These are phyloP conservation scores for Drosophila mojavensis DNA, from an alignment of 1,140 invertebrate species.

Conservation along the genomic window DNA sequence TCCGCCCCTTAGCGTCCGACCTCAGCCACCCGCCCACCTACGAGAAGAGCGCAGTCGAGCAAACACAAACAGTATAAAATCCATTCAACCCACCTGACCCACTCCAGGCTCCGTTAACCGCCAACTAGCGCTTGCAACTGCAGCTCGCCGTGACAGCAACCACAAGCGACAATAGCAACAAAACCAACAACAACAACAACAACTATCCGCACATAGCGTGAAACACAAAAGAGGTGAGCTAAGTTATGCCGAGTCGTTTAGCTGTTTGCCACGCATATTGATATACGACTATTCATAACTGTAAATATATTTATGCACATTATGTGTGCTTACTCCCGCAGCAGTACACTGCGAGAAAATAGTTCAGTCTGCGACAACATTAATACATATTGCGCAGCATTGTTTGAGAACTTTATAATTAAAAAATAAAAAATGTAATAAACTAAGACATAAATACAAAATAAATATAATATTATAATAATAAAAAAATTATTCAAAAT, in stretches of 20 bases:
- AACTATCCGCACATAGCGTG: conserved; percentile 55
- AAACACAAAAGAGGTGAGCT: conserved; percentile 61
- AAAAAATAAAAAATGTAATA: no score
- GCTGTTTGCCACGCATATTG: conserved; percentile 51
- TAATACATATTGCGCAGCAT: not conserved
- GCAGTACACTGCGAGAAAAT: not conserved
- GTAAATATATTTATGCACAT: not conserved
- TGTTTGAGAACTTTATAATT: no score
- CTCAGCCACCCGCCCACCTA: not conserved
- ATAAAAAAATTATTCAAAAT: not conserved
- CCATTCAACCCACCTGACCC: conserved; percentile 50
- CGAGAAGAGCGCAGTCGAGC: conserved; percentile 2
- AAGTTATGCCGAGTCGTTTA: conserved; percentile 35
- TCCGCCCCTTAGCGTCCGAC: not conserved
- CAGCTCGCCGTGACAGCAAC: not conserved
- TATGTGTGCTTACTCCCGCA: not conserved
- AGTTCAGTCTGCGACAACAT: conserved; percentile 3
- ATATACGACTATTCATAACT: conserved; percentile 29
- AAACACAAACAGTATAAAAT: conserved; percentile 2
- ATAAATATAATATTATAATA: no score
- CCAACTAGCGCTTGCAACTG: conserved; percentile 53
- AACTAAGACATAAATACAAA: no score
- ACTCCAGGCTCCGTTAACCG: conserved; percentile 42
- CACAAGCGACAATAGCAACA: conserved; percentile 23
- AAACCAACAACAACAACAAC: conserved; percentile 3